Percentiles rank a stretch among this genome's conserved stretches.
Evolutionary conservation across 2,113 vertebrate genomes (phyloP).

Genomic region (Ia io): DNA sequence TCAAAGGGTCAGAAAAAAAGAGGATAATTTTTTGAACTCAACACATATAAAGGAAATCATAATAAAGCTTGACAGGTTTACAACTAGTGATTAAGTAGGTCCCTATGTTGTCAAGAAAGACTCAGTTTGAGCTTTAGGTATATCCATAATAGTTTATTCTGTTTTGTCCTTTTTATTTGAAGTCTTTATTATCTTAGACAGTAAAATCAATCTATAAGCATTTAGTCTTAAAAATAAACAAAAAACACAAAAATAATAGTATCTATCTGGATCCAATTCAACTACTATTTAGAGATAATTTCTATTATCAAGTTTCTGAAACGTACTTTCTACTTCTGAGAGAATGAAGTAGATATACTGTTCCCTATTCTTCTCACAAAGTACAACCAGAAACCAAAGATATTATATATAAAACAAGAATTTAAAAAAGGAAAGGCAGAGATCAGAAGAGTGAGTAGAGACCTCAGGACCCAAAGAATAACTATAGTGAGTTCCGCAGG

Average conservation of each 20-base stretch:
- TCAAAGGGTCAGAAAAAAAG: not conserved
- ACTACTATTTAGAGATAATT: not conserved
- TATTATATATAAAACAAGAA: not conserved
- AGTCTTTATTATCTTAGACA: not conserved
- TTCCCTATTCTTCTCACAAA: not conserved
- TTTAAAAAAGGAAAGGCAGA: not conserved
- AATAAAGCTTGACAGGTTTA: conserved; percentile 29
- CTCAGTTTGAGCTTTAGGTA: not conserved
- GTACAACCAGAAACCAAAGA: not conserved
- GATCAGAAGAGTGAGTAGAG: not conserved
- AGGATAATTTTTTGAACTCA: not conserved
- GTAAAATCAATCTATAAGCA: not conserved
- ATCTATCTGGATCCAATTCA: not conserved
- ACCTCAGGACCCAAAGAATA: not conserved
- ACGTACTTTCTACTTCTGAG: not conserved
- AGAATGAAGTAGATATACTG: not conserved
- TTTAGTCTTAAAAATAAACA: not conserved
- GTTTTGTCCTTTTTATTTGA: not conserved
- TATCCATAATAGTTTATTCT: not conserved
- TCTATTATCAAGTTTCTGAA: not conserved
- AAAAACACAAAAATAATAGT: not conserved
- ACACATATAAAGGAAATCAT: not conserved
- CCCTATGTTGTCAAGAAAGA: not conserved
- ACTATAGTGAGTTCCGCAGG: not conserved
- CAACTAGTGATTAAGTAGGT: not conserved